These are phyloP conservation scores for Hofmannophila pseudospretella DNA, from an alignment of 2,888 invertebrate species.

Conservation along the genomic window DNA sequence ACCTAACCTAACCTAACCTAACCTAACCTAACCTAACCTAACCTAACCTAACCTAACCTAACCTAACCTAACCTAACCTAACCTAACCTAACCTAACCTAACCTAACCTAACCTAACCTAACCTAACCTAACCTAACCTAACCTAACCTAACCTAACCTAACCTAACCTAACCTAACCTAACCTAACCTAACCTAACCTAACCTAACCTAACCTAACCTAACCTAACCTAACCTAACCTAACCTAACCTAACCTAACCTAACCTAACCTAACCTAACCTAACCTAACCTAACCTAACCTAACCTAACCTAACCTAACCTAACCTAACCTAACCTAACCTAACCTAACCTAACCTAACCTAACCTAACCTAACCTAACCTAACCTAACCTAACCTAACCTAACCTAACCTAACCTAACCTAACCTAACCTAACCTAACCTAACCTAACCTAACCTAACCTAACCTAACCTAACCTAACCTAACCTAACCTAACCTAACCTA, in stretches of 20 bases:
- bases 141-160: conserved; percentile 12
- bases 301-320: conserved; percentile 8
- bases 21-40: conserved; percentile 10
- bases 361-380: conserved; percentile 16
- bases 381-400: conserved; percentile 7
- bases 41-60: conserved; percentile 15
- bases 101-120: conserved; percentile 12
- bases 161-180: conserved; percentile 8
- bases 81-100: conserved; percentile 13
- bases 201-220: conserved; percentile 11
- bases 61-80: conserved; percentile 16
- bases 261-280: conserved; percentile 17
- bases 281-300: conserved; percentile 16
- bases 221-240: conserved; percentile 16
- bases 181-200: conserved; percentile 8
- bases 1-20: conserved; percentile 15
- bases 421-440: conserved; percentile 21
- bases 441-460: conserved; percentile 13
- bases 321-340: conserved; percentile 13
- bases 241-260: conserved; percentile 17
- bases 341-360: conserved; percentile 15
- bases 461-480: conserved; percentile 8
- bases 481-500: conserved; percentile 11
- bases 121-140: conserved; percentile 12
- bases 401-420: conserved; percentile 17